Base-by-base conservation (phyloP, 2,888 invertebrate genomes). In the Meta bourneti region DNA sequence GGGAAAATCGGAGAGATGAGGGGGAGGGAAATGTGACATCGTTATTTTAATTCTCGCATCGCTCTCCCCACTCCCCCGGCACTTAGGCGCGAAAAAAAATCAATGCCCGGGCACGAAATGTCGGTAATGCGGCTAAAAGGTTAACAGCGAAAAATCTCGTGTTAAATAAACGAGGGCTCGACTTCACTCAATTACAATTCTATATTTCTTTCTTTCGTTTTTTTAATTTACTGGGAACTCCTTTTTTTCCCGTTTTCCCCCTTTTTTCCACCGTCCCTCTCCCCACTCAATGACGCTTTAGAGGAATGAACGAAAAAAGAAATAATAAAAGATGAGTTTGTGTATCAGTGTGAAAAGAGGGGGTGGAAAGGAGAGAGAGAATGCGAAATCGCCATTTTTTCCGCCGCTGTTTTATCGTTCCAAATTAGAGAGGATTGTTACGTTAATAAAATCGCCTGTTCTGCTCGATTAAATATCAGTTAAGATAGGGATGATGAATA, bases 161-260 rank as follows among this genome's bases (percentile, higher is more conserved):
- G 91, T 91, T 91, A 91, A 91, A 91, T 91, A 91, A 91, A 91
- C 91, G 91, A 70, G 81, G 77, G 71, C 77, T 70, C 87, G 83
- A 91, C 91, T 91, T 87, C 91, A 91, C 91, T 91, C 91, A 91
- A 91, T 91, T 91, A 91, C 91, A 91, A 91, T 91, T 83, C 87
- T 82, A 77, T 91, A 77, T 91, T 86, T 81, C 74, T 91, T 84
- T 85, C 61, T 61, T 61, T 77, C 54, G 6, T 75, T 75, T 34
- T 20, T 54, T 77, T 51, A 48, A 34, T 77, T 77, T 77, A 77
- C 51, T 49, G 48, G 51, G 51, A 49, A 77, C 54, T 19, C n/a
- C 34, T 20, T 74, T 74, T 74, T 77, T 77, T 69, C 48, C 48
- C 69, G 48, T 78, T 19, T 69, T 70, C 69, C 61, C n/a, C 52